Evolutionary conservation across 2,888 invertebrate species (phyloP).

Genomic region (Tenthredo mesomela): DNA sequence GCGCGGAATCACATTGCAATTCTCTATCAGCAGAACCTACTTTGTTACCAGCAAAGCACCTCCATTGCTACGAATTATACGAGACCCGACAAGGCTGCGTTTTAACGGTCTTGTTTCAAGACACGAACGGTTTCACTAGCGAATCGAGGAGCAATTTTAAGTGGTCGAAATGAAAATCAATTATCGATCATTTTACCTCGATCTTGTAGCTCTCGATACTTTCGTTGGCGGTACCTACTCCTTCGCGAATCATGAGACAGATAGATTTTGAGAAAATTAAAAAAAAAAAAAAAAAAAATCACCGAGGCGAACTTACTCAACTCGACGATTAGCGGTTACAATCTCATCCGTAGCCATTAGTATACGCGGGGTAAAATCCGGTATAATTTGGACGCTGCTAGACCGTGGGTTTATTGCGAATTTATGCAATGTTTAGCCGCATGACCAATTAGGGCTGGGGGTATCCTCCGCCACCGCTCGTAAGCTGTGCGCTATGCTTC

Average conservation of each 20-base stretch:
- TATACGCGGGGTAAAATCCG: conserved; percentile 64
- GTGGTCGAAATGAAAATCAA: neutral
- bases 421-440: conserved; percentile 75
- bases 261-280: neutral
- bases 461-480: conserved; percentile 62
- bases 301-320: neutral
- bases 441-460: conserved; percentile 74
- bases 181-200: neutral
- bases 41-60: neutral
- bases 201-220: neutral
- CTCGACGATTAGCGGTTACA: conserved; percentile 47
- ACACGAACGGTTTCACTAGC: neutral
- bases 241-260: neutral
- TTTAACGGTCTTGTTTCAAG: neutral
- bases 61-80: conserved; percentile 3
- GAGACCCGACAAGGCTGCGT: neutral
- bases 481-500: conserved; percentile 63
- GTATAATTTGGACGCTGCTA: conserved; percentile 68
- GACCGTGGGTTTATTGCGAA: conserved; percentile 73
- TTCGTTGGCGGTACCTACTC: no score
- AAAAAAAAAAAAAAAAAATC: neutral
- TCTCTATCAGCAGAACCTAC: conserved; percentile 17
- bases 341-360: conserved; percentile 45
- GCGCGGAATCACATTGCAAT: conserved; percentile 8
- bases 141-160: neutral